Conservation (phyloP, 1,140 invertebrate species). For the Achatina immaculata region DNA sequence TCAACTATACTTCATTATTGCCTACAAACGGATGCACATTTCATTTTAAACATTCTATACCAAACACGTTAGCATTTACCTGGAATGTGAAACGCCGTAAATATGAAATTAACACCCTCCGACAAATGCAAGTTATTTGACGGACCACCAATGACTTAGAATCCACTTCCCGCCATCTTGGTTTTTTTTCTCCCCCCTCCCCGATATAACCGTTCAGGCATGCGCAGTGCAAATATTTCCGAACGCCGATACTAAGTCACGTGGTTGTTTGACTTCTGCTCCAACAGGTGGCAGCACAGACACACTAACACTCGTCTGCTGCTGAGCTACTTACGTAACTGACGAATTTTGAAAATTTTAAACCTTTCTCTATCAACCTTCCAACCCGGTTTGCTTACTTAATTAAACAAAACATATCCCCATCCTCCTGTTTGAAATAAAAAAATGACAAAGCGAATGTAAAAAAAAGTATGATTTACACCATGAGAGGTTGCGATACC, state of each 20-base stretch:
- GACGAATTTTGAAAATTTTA: too few species aligned
- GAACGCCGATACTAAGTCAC: constrained; percentile 7
- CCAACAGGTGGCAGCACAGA: constrained; percentile 13
- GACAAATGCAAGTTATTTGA: neutral
- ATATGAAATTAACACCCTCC: neutral
- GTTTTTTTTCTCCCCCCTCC: too few species aligned
- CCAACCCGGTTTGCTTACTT: too few species aligned
- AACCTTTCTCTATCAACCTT: too few species aligned
- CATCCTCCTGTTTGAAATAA: too few species aligned
- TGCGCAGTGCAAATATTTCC: constrained; percentile 17
- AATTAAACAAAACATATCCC: too few species aligned
- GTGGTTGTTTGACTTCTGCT: neutral
- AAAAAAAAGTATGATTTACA: too few species aligned
- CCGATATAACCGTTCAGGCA: constrained; percentile 33
- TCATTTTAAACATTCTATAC: neutral
- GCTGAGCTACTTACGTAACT: too few species aligned
- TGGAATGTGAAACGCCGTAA: neutral
- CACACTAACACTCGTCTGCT: too few species aligned
- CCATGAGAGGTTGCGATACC: too few species aligned
- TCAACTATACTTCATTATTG: neutral
- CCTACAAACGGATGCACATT: neutral
- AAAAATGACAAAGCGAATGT: too few species aligned
- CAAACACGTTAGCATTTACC: neutral
- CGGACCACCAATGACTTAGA: neutral
- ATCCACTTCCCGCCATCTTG: constrained; percentile 36